A percentile compares a stretch with the other conserved stretches of the same genome.
These are phyloP conservation scores for Brachionus sp. DNA, from an alignment of 1,140 invertebrate genomes.

Conservation along the genomic window DNA sequence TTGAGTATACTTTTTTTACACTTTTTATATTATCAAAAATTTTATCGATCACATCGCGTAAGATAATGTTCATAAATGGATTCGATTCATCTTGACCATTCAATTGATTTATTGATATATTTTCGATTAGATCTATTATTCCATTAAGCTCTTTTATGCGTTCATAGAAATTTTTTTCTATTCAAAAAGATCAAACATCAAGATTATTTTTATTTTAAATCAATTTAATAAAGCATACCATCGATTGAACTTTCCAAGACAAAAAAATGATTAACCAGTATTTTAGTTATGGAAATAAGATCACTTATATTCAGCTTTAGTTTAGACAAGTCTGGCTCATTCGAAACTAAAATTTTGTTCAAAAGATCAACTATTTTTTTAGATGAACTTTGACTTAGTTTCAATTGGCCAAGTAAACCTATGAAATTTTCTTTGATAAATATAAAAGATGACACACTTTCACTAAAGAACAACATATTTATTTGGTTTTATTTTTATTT, in stretches of 20 bases:
- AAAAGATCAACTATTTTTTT: neutral
- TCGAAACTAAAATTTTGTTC: neutral
- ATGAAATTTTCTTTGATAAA: neutral
- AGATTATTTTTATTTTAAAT: too few relatives aligned
- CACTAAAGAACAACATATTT: neutral
- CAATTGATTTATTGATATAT: neutral
- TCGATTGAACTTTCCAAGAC: neutral
- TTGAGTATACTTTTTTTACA: neutral
- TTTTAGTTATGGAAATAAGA: neutral
- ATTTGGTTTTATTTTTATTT: neutral
- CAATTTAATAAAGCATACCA: constrained; percentile 6
- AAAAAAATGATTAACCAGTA: constrained; percentile 2
- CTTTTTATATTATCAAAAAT: neutral
- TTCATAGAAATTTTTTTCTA: neutral
- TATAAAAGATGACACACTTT: neutral
- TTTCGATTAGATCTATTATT: constrained; percentile 10
- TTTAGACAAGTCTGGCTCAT: neutral
- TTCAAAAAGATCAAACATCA: neutral
- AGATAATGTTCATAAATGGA: neutral
- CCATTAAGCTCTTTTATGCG: neutral
- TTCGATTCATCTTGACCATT: neutral
- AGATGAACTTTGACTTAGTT: neutral
- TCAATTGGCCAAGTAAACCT: neutral
- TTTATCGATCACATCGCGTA: neutral
- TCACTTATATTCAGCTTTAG: constrained; percentile 9